Conservation (phyloP, 2,797 vertebrate species). For the Pangasius djambal region DNA sequence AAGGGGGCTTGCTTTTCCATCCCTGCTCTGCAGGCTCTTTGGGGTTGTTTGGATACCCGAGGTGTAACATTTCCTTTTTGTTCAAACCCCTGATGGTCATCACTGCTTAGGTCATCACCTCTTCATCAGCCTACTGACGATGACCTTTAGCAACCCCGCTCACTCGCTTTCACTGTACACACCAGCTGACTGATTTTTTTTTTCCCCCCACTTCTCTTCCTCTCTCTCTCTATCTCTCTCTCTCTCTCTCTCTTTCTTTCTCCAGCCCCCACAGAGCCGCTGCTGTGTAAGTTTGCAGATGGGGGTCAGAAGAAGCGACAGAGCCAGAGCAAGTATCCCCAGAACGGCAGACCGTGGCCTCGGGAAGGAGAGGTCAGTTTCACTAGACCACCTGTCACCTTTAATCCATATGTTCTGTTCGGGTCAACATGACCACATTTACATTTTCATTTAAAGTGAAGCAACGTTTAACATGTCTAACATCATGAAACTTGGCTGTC, state of each 20-base stretch:
- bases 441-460: background rate
- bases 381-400: background rate
- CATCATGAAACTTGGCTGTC: background rate
- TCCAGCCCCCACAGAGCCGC: conserved; percentile 92
- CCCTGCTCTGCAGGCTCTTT: conserved; percentile 34
- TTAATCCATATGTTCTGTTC: background rate
- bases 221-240: conserved; percentile 38
- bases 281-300: conserved; percentile 99
- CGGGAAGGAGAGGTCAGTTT: conserved; percentile 94
- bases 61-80: conserved; percentile 59
- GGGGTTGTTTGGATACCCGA: conserved; percentile 50
- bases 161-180: conserved; percentile 42
- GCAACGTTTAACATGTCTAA: background rate
- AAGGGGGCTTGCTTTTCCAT: conserved; percentile 51
- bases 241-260: conserved; percentile 63
- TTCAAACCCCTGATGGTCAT: conserved; percentile 48
- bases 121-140: conserved; percentile 49
- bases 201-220: no score
- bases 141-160: conserved; percentile 53
- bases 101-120: conserved; percentile 50
- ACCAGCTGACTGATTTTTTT: conserved; percentile 49
- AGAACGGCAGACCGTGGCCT: conserved; percentile 95
- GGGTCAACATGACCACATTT: background rate
- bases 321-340: conserved; percentile 97
- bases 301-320: conserved; percentile 99